These are phyloP conservation scores for Troides oblongomaculatus DNA, from an alignment of 2,888 invertebrate species.

Conservation along the genomic window DNA sequence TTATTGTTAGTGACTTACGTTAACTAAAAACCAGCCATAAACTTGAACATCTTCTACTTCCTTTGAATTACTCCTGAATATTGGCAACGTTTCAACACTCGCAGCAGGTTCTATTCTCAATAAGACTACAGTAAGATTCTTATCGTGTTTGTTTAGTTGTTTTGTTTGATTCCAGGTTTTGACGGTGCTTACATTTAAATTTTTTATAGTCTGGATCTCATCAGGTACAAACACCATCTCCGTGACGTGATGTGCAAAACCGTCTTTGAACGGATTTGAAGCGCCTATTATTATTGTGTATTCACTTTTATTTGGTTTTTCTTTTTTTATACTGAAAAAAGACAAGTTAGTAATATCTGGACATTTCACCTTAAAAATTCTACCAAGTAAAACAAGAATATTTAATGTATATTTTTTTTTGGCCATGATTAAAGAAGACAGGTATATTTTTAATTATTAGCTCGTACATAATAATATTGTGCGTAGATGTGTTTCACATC, in stretches of 20 bases:
- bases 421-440: too few relatives aligned
- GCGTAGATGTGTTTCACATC: too few relatives aligned
- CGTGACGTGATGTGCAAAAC: constrained; percentile 46
- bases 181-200: neutral
- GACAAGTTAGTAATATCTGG: neutral
- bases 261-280: constrained; percentile 47
- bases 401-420: neutral
- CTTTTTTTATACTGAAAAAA: constrained; percentile 14
- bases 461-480: too few relatives aligned
- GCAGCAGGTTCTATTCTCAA: constrained; percentile 39
- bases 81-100: constrained; percentile 20
- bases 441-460: too few relatives aligned
- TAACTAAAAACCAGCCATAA: constrained; percentile 46
- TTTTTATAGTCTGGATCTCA: constrained; percentile 22
- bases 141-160: neutral
- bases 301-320: constrained; percentile 23
- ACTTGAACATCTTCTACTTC: constrained; percentile 35
- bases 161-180: neutral
- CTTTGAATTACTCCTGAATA: constrained; percentile 23
- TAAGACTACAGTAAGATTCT: constrained; percentile 33
- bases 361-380: neutral
- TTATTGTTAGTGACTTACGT: constrained; percentile 37
- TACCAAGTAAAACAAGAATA: neutral
- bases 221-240: constrained; percentile 37
- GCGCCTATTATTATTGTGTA: constrained; percentile 49